Evolutionary conservation across 1,140 invertebrate genomes (phyloP), one percentile per base, ranked within the genome.

Genomic region (Drosophila eugracilis): DNA sequence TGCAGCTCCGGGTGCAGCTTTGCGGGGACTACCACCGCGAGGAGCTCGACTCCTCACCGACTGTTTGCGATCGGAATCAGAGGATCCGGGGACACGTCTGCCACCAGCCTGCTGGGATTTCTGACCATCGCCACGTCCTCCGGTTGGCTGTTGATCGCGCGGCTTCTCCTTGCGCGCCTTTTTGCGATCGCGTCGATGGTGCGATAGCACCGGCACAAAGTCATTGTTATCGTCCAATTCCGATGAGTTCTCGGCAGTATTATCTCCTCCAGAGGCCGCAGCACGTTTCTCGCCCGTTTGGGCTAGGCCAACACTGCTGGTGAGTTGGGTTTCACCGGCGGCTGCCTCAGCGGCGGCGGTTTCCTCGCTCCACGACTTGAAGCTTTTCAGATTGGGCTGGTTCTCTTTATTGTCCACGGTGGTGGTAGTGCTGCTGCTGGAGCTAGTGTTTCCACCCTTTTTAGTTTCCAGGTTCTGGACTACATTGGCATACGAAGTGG

Each of bases 101-200:
- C 48, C 55, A 34, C 48, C 55, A 34, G 45, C 32, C 21, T 72
- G 67, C 14, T 60, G 32, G 5, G 70, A 24, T 74, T 74, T 79
- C 54, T 74, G 55, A 73, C 80, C 75, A 30, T 62, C 22, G 69
- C 80, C 80, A 83, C 80, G 83, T 49, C 72, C 84, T 71, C 75
- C 72, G 55, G 49, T 21, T 32, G 53, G 72, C 36, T 66, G 76
- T 42, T 88, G 81, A 39, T 90, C 90, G 48, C 86, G 83, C 7
- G 48, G 80, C 54, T 90, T 89, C 2, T 91, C 91, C 54, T 91
- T 90, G 47, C 91, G 91, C 21, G 88, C 81, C 55, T 90, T 91
- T 78, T 93, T 93, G 42, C 92, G 86, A 59, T 93, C 92, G 55
- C 92, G 92, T 24, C 92, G 81, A 83, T 91, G 92, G 74, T 93